phyloP scores from a whole-genome alignment of 2,888 invertebrate genomes.

The Stramonita haemastoma region DNA sequence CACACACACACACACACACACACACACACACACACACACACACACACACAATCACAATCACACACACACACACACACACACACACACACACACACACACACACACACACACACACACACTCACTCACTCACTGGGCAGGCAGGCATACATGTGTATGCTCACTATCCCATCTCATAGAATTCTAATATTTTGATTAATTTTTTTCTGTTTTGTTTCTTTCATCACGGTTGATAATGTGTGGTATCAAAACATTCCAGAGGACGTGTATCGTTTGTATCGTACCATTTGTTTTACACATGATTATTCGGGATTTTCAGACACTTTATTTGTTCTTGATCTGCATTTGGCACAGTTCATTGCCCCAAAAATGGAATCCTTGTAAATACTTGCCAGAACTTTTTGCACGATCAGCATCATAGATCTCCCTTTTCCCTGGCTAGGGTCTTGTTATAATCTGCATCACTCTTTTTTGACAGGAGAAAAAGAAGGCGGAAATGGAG shows the following conservation, averaged over 20 bases:
- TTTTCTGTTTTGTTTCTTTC: background rate
- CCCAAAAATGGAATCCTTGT: background rate
- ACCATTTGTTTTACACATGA: too few relatives aligned
- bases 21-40: background rate
- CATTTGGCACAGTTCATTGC: conserved; percentile 7
- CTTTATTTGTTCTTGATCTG: background rate
- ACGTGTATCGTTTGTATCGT: background rate
- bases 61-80: conserved; percentile 26
- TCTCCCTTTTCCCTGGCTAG: background rate
- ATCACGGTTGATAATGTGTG: background rate
- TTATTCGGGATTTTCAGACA: too few relatives aligned
- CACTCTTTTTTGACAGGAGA: too few relatives aligned
- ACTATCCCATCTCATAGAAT: background rate
- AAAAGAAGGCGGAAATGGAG: too few relatives aligned
- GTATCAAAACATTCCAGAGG: conserved; percentile 19
- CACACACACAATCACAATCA: background rate
- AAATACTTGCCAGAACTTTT: background rate
- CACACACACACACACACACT: background rate
- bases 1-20: background rate
- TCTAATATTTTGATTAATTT: background rate
- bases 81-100: background rate
- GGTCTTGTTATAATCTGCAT: too few relatives aligned
- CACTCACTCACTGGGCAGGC: too few relatives aligned
- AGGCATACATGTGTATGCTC: background rate
- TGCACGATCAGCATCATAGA: background rate